phyloP scores from a whole-genome alignment of 2,113 vertebrate species.

The Scytalopus superciliaris region DNA sequence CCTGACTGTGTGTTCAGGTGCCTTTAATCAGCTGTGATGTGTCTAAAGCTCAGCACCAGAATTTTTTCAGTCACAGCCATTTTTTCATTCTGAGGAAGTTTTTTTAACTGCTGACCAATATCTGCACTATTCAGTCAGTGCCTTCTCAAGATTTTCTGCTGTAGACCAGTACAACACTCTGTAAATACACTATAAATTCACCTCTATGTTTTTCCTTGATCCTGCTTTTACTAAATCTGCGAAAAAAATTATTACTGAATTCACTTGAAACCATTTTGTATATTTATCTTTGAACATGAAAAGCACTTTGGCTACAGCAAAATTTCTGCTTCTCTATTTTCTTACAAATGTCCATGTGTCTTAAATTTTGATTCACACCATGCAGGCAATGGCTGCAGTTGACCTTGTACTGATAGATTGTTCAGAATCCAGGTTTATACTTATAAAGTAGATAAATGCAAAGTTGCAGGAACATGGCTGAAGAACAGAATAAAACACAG shows the following conservation, averaged over 20 bases:
- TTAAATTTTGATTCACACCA: not conserved
- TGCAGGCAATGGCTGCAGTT: not conserved
- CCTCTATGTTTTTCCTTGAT: not conserved
- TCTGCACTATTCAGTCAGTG: not conserved
- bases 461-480: not conserved
- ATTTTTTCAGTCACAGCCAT: not conserved
- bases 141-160: not conserved
- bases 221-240: not conserved
- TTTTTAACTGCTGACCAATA: not conserved
- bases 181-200: not conserved
- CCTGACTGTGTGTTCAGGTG: fast-evolving
- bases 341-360: not conserved
- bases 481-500: not conserved
- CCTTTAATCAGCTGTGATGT: fast-evolving
- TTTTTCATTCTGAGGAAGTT: not conserved
- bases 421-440: not conserved
- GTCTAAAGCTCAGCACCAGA: not conserved
- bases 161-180: not conserved
- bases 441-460: not conserved
- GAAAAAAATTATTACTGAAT: not conserved
- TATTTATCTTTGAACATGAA: not conserved
- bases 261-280: not conserved
- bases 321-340: not conserved
- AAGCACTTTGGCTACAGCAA: not conserved
- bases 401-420: not conserved